phyloP scores from a whole-genome alignment of 2,888 invertebrate species.

The Dolomedes plantarius region DNA sequence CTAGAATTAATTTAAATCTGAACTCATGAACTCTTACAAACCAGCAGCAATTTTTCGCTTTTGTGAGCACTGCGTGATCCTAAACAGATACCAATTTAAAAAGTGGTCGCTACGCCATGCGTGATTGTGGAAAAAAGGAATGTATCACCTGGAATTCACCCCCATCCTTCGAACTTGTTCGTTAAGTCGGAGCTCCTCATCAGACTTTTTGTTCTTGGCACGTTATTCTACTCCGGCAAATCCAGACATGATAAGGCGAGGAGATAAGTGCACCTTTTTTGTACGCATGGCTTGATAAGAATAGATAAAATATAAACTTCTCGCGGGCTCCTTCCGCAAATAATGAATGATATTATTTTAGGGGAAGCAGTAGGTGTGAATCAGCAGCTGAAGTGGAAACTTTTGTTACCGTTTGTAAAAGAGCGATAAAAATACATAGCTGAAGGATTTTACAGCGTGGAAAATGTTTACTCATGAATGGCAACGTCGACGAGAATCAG shows the following conservation, averaged over 20 bases:
- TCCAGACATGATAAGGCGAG: background rate
- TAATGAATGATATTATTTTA: constrained; percentile 6
- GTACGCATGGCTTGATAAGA: background rate
- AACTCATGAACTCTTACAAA: no score
- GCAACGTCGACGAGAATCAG: no score
- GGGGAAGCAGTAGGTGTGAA: constrained; percentile 25
- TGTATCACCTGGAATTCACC: background rate
- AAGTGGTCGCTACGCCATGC: no score
- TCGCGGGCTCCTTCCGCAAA: background rate
- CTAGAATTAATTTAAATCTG: no score
- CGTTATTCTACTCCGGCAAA: background rate
- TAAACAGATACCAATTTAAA: no score
- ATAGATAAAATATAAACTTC: background rate
- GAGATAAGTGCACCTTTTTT: background rate
- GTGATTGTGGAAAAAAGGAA: background rate
- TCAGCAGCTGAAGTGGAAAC: constrained; percentile 47
- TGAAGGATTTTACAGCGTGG: no score
- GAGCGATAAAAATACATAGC: background rate
- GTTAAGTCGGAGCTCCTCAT: background rate
- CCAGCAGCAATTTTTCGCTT: no score
- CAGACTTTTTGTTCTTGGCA: background rate
- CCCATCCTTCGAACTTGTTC: background rate
- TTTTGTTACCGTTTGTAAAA: constrained; percentile 10
- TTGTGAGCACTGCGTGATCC: no score
- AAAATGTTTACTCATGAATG: no score